Base-by-base conservation (phyloP, 2,888 invertebrate species). In the Platycheirus albimanus region DNA sequence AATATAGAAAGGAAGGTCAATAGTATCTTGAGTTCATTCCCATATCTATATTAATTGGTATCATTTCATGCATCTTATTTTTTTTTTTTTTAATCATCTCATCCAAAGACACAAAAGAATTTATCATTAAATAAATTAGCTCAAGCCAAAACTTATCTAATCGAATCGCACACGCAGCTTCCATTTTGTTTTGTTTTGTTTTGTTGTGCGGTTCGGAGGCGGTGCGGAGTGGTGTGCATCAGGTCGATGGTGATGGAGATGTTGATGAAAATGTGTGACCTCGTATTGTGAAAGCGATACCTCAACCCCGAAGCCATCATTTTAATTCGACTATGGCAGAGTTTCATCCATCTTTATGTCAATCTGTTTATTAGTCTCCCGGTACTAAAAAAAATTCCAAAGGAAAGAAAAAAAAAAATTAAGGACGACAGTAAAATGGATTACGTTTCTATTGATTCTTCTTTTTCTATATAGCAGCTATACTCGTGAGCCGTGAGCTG, bases 261-360 rank as follows among this genome's bases (percentile, higher is more conserved):
- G n/a, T n/a, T n/a, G 38, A 13, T 54, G 58, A 28, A 45, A 43
- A 61, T 61, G 45, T n/a, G 58, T 71, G 49, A 77, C 71, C 63
- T 77, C 63, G 41, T 56, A 64, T 49, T 74, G 54, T 56, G 30
- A 33, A 67, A 63, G 67, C 56, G 58, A 71, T 30, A 38, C 66
- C 64, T 51, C 56, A 49, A 56, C 71, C 64, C 64, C 56, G 33
- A 66, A 61, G 45, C 30, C 61, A 67, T 69, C 58, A 54, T 81
- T 63, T 71, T 77, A 77, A 72, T 77, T 77, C 70, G 76, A 71
- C 70, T 76, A 54, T 36, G 54, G 71, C n/a, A 54, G 47, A 80
- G 30, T 54, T 72, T 61, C 77, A 81, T 81, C 81, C 77, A 77
- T 81, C 81, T 81, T 81, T 77, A 81, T 81, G 81, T 81, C 81